Evolutionary conservation across 2,888 invertebrate genomes (phyloP), one percentile per base, ranked within the genome.

Genomic region (Cyrtodaria siliqua): DNA sequence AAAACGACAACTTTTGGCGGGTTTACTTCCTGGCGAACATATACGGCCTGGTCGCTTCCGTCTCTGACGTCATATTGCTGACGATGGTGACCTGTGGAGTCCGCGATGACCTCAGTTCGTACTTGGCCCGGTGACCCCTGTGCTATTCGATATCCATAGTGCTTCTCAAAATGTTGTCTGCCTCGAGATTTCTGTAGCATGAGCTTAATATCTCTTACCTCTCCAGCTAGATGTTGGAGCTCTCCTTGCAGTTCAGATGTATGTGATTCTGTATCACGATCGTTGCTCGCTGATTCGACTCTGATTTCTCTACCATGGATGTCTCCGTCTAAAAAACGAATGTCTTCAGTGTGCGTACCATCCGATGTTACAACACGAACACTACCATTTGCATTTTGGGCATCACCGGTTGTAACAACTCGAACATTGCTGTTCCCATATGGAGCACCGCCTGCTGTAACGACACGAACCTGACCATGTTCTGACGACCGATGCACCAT

Each of bases 191-290:
- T 57, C 14, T 67, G 42, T 40, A 81, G 55, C 53, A 73, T 40
- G 4, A 62, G 23, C 52, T 75, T 77, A 1, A 81, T 81, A 64
- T 62, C 77, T 60, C 73, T 66, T n/a, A 81, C 80, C 33, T 81
- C 80, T 16, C 68, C 59, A 9, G 70, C 70, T 2, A 81, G 56
- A 1, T 70, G 59, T 12, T 60, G 47, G 2, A 81, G 55, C 27
- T 81, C 80, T n/a, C 70, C 67, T 29, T 59, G 50, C 16, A 81
- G 27, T 26, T 67, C 73, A 2, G 69, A 42, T 16, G n/a, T 52
- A 23, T 42, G 44, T 14, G 27, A 40, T 0, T 49, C 23, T 12
- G 18, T 26, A 12, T 53, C 26, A 8, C 4, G 26, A 53, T n/a
- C 24, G 8, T 12, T 4, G 47, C 3, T 8, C 49, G 14, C 2